Base-by-base conservation (phyloP, 2,888 invertebrate species). In the Volucella bombylans region DNA sequence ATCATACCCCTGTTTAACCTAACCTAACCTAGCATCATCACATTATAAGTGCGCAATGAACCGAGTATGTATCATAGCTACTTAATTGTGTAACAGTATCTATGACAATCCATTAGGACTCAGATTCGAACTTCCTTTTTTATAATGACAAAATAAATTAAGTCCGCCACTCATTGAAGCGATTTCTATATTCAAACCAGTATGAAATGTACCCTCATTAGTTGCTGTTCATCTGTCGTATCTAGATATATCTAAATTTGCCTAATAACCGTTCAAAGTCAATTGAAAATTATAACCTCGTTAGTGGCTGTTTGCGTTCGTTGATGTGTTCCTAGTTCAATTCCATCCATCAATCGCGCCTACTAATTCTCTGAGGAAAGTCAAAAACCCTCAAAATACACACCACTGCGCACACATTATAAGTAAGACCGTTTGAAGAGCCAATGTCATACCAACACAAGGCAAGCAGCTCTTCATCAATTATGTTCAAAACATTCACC, bases 201-300 rank as follows among this genome's bases (percentile, higher is more conserved):
- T 31, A 31, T 6, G 31, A 31, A 31, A 6, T 31, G 31, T 31
- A 6, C 6, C 31, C 31, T 31, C 31, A 31, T 23, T 23, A 23
- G 6, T 31, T 1, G 6, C 6, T 31, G 6, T 4, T 31, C 31
- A 31, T 31, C 6, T 31, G 31, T 31, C 31, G 6, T 31, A 14
- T 23, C 49, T 49, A 49, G n/a, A 4, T 14, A 14, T 6, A 49
- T 49, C 8, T n/a, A 14, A n/a, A 49, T 49, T 14, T 49, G 6
- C 0, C 49, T 8, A 49, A 49, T 14, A 49, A 49, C 49, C 14
- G 15, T 49, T 8, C 4, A 43, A 54, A 67, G 54, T 8, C 43
- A 68, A 59, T 59, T 23, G n/a, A 50, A 71, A 23, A 71, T 71
- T 71, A 59, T 59, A 59, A 59, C 23, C 69, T 59, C 69, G 23